Evolutionary conservation across 2,888 invertebrate genomes (phyloP).

Genomic region (Hyalella azteca): DNA sequence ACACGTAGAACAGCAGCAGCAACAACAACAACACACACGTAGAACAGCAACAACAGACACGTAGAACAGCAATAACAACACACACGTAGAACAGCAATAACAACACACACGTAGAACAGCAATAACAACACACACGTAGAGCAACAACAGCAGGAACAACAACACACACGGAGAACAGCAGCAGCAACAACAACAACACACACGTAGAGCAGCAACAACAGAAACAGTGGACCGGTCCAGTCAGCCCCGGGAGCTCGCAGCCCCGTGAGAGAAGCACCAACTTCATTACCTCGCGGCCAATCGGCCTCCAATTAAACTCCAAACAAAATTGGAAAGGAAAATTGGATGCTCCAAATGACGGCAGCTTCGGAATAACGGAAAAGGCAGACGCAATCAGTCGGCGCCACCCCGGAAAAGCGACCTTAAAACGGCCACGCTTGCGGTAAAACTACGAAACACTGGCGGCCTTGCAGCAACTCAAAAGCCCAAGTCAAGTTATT

Average conservation of each 20-base stretch:
- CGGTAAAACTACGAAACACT: neutral
- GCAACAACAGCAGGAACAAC: no score
- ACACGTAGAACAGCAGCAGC: no score
- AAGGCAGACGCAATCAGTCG: neutral
- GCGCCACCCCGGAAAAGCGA: neutral
- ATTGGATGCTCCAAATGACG: slow-evolving; percentile 35
- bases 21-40: no score
- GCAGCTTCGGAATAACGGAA: slow-evolving; percentile 33
- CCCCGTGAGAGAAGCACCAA: slow-evolving; percentile 22
- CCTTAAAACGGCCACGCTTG: neutral
- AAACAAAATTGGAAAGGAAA: slow-evolving; percentile 37
- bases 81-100: no score
- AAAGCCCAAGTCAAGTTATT: neutral
- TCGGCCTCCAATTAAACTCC: slow-evolving; percentile 34
- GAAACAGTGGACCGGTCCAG: neutral
- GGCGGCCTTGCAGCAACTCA: neutral
- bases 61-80: no score
- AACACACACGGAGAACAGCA: no score
- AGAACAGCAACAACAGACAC: no score
- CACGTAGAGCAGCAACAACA: neutral
- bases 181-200: no score
- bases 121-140: no score
- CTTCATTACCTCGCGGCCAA: slow-evolving; percentile 33
- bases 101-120: no score
- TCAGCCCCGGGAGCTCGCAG: neutral